Evolutionary conservation across 2,113 vertebrate genomes (phyloP), one percentile per base, ranked within the genome.

Genomic region (Sander lucioperca): DNA sequence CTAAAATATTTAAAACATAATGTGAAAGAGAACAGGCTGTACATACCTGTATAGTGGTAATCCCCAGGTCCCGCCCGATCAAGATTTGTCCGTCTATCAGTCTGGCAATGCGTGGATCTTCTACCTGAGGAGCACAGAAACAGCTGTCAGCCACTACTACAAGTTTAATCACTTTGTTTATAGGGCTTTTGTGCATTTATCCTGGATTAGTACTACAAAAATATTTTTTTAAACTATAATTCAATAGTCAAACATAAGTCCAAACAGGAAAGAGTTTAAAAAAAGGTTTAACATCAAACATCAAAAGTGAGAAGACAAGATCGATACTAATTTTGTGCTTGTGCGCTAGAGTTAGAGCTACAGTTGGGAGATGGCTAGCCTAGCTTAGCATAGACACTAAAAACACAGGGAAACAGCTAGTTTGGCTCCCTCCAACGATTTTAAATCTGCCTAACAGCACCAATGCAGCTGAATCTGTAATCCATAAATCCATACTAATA

Each of bases 21-120:
- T 6, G 10, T 3, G 6, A 6, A 59, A 59, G 15, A 18, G 13
- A 68, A 25, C 4, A 48, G 47, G 74, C 5, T 6, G 11, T 15
- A 47, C 23, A 0, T 95, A 97, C 98, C 96, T 99, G 98, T 71
- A 99, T 96, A 0, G 96, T 97, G 84, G 98, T 99, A 86, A 98
- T 97, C 15, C 98, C 98, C 0, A 96, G 93, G 84, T 99, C 97
- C 1, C 95, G 94, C 0, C 98, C 98, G 1, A 96, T 95, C 89
- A 99, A 90, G 9, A 97, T 95, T 2, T 95, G 86, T 2, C 98
- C 97, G 1, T 96, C 96, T 33, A 97, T 94, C 15, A 99, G 85
- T 83, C 90, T 95, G 6, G 98, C 98, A 0, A 99, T 93, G 59
- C 86, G 95, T 0, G 97, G 94, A 25, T 99, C 97, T 74, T 98